A percentile compares a stretch with the other conserved stretches of the same genome.
Evolutionary conservation across 2,888 invertebrate genomes (phyloP).

Genomic region (Parnassius apollo): DNA sequence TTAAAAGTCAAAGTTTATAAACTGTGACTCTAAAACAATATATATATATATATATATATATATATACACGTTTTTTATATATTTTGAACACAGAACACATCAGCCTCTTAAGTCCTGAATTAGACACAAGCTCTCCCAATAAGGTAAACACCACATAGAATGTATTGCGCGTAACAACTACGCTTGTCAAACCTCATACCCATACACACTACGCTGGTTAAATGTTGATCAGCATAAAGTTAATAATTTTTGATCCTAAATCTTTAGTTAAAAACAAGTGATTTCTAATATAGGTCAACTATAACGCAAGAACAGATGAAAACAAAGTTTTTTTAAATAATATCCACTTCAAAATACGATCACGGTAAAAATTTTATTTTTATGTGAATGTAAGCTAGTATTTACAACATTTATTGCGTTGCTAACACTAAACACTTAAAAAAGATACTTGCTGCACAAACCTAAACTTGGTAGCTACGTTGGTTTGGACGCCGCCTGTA

Average conservation of each 20-base stretch:
- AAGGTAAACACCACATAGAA: no score
- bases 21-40: background rate
- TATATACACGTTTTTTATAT: no score
- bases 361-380: slow-evolving; percentile 11
- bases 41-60: no score
- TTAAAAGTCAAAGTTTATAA: no score
- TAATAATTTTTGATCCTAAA: background rate
- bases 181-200: no score
- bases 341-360: slow-evolving; percentile 22
- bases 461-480: background rate
- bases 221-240: no score
- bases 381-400: slow-evolving; percentile 16
- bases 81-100: no score
- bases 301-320: slow-evolving; percentile 21
- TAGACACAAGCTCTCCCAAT: no score
- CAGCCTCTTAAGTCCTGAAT: no score
- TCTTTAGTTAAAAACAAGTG: slow-evolving; percentile 20
- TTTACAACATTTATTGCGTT: slow-evolving; percentile 12
- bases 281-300: slow-evolving; percentile 26
- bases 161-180: no score
- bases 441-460: slow-evolving; percentile 6
- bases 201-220: no score
- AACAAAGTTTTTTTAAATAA: slow-evolving; percentile 17
- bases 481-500: slow-evolving; percentile 20
- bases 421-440: background rate